Evolutionary conservation across 2,888 invertebrate genomes (phyloP).

Genomic region (Brenthis daphne): DNA sequence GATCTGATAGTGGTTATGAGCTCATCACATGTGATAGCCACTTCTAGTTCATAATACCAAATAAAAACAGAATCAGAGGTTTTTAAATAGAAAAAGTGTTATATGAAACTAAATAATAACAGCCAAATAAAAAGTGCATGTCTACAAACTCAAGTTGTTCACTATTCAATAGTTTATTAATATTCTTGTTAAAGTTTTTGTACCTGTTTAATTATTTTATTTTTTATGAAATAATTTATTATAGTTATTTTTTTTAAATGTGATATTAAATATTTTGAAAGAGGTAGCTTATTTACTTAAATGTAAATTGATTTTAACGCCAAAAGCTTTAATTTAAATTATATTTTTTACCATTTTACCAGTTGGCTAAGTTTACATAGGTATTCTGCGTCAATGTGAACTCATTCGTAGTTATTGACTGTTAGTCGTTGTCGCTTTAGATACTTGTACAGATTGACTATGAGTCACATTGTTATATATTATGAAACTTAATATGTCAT

Average conservation of each 20-base stretch:
- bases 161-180: slow-evolving; percentile 18
- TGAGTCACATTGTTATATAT: not conserved
- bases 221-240: slow-evolving; percentile 12
- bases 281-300: slow-evolving; percentile 26
- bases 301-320: slow-evolving; percentile 20
- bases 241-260: slow-evolving; percentile 8
- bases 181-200: slow-evolving; percentile 18
- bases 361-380: slow-evolving; percentile 15
- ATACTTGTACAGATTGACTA: not conserved
- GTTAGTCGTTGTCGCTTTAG: slow-evolving; percentile 1
- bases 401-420: not conserved
- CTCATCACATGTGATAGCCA: not conserved
- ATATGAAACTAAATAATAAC: too few species aligned
- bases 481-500: not conserved
- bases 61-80: too few species aligned
- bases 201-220: slow-evolving; percentile 29
- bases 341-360: slow-evolving; percentile 21
- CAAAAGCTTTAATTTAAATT: slow-evolving; percentile 25
- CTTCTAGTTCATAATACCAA: not conserved
- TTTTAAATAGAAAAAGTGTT: too few species aligned
- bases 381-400: slow-evolving; percentile 12
- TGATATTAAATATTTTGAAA: slow-evolving; percentile 28
- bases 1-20: slow-evolving; percentile 2
- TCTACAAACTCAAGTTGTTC: slow-evolving; percentile 6
- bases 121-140: not conserved